phyloP scores from a whole-genome alignment of 35 echinoderm and acorn worm genomes.

The Apostichopus japonicus region DNA sequence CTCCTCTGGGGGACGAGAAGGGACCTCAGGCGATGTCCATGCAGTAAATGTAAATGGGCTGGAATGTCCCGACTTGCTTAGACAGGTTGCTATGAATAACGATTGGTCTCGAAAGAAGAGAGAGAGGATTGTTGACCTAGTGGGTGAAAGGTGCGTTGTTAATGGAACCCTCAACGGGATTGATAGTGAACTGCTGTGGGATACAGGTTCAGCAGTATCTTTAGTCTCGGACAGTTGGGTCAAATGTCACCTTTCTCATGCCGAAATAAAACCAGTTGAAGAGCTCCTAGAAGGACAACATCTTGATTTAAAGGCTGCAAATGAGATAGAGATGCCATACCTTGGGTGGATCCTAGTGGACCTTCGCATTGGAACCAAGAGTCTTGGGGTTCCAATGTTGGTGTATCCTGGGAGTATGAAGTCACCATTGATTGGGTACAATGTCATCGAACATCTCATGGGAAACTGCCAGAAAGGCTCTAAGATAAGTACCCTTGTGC shows the following conservation, averaged over 20 bases:
- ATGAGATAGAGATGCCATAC: constrained; percentile 43
- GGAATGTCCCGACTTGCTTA: neutral
- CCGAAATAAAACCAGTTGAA: neutral
- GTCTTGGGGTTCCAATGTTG: neutral
- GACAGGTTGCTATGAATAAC: too few relatives aligned
- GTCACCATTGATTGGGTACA: neutral
- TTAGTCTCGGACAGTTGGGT: constrained; percentile 48
- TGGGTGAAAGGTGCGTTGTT: constrained; percentile 61
- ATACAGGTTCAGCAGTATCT: constrained; percentile 75
- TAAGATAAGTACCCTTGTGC: neutral
- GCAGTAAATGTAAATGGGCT: neutral
- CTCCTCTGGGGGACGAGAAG: constrained; percentile 26
- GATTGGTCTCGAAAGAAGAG: neutral
- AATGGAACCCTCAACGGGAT: constrained; percentile 40
- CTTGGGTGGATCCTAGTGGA: constrained; percentile 1
- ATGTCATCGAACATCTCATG: neutral
- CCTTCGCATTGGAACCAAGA: neutral
- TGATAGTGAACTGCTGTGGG: constrained; percentile 51
- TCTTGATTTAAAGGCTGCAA: constrained; percentile 36
- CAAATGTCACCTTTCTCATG: neutral
- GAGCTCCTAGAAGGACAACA: constrained; percentile 22
- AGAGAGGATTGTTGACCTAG: constrained; percentile 21
- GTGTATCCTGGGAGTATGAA: neutral
- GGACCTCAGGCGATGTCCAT: constrained; percentile 13
- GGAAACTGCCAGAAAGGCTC: neutral